Conservation (phyloP, 2,113 vertebrate genomes). For the Sinocyclocheilus rhinocerous region DNA sequence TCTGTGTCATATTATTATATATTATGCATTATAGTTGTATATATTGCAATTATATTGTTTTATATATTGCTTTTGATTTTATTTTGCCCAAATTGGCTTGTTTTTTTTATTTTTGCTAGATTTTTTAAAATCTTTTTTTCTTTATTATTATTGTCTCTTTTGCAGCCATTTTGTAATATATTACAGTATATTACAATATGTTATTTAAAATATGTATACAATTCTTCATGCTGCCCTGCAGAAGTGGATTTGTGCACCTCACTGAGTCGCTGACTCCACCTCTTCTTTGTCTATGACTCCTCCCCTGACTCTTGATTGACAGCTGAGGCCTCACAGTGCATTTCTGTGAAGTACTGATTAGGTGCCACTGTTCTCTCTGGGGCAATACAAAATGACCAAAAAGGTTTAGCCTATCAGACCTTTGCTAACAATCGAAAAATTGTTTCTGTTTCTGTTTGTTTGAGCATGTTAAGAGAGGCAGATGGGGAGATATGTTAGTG, state of each 20-base stretch:
- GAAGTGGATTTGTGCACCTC: neutral
- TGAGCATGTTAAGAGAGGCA: neutral
- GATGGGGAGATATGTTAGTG: neutral
- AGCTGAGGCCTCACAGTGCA: neutral
- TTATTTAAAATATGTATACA: neutral
- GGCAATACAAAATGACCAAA: neutral
- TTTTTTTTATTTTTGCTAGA: neutral
- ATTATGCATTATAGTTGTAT: neutral
- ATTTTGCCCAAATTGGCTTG: neutral
- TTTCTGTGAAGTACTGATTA: neutral
- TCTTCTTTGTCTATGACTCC: constrained; percentile 27
- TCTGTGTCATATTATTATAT: neutral
- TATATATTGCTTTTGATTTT: neutral
- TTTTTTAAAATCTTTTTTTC: neutral
- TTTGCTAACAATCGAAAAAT: neutral
- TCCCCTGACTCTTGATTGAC: constrained; percentile 6
- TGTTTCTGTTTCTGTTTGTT: neutral
- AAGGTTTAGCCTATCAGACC: neutral
- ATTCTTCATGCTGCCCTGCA: neutral
- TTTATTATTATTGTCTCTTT: neutral
- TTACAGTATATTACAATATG: neutral
- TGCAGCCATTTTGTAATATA: neutral
- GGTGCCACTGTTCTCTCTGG: neutral
- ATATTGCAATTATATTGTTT: neutral
- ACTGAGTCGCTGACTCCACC: neutral